phyloP scores from a whole-genome alignment of 2,888 invertebrate species.

The Dasysyrphus albostriatus region DNA sequence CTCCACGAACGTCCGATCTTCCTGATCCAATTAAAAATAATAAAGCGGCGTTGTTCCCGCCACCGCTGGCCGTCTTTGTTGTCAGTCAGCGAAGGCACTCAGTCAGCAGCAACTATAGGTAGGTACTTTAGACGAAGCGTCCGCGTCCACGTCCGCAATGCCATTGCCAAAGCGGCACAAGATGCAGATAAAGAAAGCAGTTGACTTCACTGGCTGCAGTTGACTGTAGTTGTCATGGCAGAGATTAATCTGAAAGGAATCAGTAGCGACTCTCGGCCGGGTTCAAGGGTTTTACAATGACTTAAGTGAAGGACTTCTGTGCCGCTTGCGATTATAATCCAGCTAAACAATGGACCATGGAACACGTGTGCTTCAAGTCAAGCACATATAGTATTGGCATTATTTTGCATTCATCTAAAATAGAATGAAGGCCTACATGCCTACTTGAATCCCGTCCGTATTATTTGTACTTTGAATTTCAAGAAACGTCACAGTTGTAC shows the following conservation, averaged over 20 bases:
- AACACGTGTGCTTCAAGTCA: conserved; percentile 66
- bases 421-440: conserved; percentile 29
- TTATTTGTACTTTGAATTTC: conserved; percentile 50
- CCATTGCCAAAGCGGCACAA: conserved; percentile 64
- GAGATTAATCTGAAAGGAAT: conserved; percentile 73
- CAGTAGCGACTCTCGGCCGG: conserved; percentile 60
- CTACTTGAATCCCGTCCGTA: conserved; percentile 42
- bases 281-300: conserved; percentile 73
- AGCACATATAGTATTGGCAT: conserved; percentile 31
- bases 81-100: conserved; percentile 69
- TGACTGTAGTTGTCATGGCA: conserved; percentile 66
- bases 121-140: background rate
- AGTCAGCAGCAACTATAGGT: conserved; percentile 15
- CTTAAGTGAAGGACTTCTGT: conserved; percentile 67
- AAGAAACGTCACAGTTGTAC: conserved; percentile 30
- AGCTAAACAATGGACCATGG: conserved; percentile 54
- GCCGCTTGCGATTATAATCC: background rate
- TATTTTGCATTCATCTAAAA: conserved; percentile 53
- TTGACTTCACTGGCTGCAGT: conserved; percentile 53
- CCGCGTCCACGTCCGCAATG: conserved; percentile 33
- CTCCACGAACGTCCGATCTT: conserved; percentile 49
- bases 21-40: conserved; percentile 75
- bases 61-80: conserved; percentile 46
- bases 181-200: conserved; percentile 73
- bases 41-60: conserved; percentile 64